These are phyloP conservation scores for Blennius ocellaris DNA, from an alignment of 2,113 vertebrate genomes.

Conservation along the genomic window DNA sequence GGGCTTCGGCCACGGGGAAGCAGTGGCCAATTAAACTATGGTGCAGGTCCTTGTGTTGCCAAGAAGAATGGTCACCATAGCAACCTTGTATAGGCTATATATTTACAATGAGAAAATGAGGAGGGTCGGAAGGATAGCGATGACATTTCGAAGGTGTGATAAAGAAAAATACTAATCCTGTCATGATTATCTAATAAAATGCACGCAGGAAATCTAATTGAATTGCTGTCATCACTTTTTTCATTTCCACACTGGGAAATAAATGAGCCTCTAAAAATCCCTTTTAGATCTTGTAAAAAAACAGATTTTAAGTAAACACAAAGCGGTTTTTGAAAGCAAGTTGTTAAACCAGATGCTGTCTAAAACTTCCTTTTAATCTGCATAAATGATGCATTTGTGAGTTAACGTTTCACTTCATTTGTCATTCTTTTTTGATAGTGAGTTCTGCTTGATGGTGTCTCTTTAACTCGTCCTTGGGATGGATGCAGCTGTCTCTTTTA, in stretches of 20 bases:
- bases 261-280: not conserved
- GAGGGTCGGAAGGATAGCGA: not conserved
- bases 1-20: conserved; percentile 7
- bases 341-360: not conserved
- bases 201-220: not conserved
- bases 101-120: conserved; percentile 43
- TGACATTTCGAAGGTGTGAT: not conserved
- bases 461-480: conserved; percentile 8
- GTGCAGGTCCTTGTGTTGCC: conserved; percentile 55
- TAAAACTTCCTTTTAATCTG: not conserved
- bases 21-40: conserved; percentile 41
- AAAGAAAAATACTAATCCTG: not conserved
- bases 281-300: too few species aligned
- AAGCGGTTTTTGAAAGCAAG: not conserved
- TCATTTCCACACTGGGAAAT: conserved; percentile 1
- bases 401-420: not conserved
- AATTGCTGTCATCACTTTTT: too few species aligned
- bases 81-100: conserved; percentile 62
- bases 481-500: conserved; percentile 21
- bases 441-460: not conserved
- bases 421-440: not conserved
- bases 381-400: not conserved
- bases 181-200: not conserved
- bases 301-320: not conserved
- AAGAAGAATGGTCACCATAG: conserved; percentile 67